Percentiles rank a stretch among this genome's conserved stretches.
Conservation (phyloP, 2,888 invertebrate species). For the Hemaris fuciformis region DNA sequence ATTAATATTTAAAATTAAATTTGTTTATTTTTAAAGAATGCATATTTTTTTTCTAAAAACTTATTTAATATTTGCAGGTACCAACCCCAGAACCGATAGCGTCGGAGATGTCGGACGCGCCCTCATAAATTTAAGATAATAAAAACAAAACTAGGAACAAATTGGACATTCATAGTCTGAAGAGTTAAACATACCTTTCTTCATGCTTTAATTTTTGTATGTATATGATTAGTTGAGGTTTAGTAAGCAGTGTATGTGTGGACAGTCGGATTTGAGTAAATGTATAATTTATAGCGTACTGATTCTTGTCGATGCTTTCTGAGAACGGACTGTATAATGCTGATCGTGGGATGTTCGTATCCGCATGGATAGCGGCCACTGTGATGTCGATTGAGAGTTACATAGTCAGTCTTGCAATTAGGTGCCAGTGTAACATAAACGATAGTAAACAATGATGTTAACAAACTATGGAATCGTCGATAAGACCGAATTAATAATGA, state of each 20-base stretch:
- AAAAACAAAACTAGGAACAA: constrained; percentile 75
- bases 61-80: constrained; percentile 33
- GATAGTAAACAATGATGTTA: too few relatives aligned
- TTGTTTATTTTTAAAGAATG: too few relatives aligned
- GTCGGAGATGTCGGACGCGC: constrained; percentile 63
- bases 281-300: not conserved
- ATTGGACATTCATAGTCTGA: constrained; percentile 70
- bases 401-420: not conserved
- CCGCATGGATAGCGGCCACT: too few relatives aligned
- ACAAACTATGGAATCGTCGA: too few relatives aligned
- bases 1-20: too few relatives aligned
- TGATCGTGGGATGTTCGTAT: too few relatives aligned
- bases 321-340: not conserved
- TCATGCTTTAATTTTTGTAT: constrained; percentile 76
- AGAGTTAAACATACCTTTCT: constrained; percentile 64
- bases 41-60: too few relatives aligned
- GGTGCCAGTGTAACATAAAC: too few relatives aligned
- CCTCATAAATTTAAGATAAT: constrained; percentile 65
- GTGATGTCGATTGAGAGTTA: not conserved
- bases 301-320: not conserved
- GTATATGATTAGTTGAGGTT: constrained; percentile 22
- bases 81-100: constrained; percentile 55
- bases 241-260: constrained; percentile 30
- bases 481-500: too few relatives aligned
- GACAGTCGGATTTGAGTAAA: constrained; percentile 17